Evolutionary conservation across 2,797 vertebrate genomes (phyloP).

Genomic region (Avahi laniger): DNA sequence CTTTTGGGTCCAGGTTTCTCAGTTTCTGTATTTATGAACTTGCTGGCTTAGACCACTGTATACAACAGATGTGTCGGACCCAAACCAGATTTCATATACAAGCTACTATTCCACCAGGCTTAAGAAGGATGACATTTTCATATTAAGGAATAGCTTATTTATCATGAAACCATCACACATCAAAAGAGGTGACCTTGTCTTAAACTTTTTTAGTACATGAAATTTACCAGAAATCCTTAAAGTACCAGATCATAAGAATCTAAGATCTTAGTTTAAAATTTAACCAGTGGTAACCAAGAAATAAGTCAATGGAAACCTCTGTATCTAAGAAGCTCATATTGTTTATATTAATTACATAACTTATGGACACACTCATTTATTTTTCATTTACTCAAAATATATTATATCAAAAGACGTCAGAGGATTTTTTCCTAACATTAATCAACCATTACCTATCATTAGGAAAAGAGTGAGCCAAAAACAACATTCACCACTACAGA

Average conservation of each 20-base stretch:
- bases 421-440: not conserved
- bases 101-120: not conserved
- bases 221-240: conserved; percentile 29
- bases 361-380: not conserved
- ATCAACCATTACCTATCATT: not conserved
- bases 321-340: conserved; percentile 13
- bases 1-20: not conserved
- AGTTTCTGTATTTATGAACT: not conserved
- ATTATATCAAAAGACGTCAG: not conserved
- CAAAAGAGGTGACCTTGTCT: not conserved
- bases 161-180: not conserved
- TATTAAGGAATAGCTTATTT: conserved; percentile 25
- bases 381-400: conserved; percentile 53
- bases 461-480: not conserved
- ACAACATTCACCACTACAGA: not conserved
- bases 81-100: not conserved
- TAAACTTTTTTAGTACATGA: not conserved
- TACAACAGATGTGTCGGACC: not conserved
- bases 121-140: not conserved
- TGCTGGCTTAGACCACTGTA: not conserved
- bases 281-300: conserved; percentile 38
- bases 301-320: conserved; percentile 21
- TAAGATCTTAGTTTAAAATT: conserved; percentile 21
- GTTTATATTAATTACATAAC: conserved; percentile 14
- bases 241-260: conserved; percentile 14